These are phyloP conservation scores for Caretta caretta DNA, from an alignment of 2,113 vertebrate genomes.

Conservation along the genomic window DNA sequence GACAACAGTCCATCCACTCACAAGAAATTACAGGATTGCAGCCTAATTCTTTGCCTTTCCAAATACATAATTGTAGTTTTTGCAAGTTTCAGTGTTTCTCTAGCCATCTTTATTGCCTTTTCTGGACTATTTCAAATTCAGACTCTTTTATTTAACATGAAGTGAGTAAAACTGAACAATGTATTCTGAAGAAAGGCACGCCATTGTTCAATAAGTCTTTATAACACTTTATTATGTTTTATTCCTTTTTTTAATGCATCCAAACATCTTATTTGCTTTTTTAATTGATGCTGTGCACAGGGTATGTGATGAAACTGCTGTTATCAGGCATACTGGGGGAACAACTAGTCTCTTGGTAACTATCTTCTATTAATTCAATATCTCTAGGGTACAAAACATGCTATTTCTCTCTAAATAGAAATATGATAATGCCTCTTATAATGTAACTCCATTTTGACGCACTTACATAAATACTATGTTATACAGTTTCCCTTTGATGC, in stretches of 20 bases:
- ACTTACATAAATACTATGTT: constrained; percentile 25
- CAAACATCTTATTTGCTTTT: neutral
- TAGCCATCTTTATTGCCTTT: neutral
- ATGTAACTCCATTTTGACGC: constrained; percentile 23
- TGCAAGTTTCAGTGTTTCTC: neutral
- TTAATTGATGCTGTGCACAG: neutral
- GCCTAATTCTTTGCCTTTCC: neutral
- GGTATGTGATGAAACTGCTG: neutral
- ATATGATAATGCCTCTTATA: constrained; percentile 9
- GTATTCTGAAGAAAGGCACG: neutral
- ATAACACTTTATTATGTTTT: neutral
- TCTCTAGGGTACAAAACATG: constrained; percentile 19
- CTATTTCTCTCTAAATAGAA: constrained; percentile 21
- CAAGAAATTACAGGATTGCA: neutral
- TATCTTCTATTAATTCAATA: constrained; percentile 43
- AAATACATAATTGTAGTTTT: neutral
- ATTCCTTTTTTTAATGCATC: neutral
- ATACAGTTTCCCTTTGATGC: constrained; percentile 20
- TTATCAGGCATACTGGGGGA: neutral
- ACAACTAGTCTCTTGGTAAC: neutral
- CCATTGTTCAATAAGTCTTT: neutral
- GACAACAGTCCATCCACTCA: neutral
- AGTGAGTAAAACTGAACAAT: neutral
- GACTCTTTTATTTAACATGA: neutral
- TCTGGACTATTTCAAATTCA: neutral